Conservation (phyloP, 2,888 invertebrate species). For the Cylindroiulus punctatus region DNA sequence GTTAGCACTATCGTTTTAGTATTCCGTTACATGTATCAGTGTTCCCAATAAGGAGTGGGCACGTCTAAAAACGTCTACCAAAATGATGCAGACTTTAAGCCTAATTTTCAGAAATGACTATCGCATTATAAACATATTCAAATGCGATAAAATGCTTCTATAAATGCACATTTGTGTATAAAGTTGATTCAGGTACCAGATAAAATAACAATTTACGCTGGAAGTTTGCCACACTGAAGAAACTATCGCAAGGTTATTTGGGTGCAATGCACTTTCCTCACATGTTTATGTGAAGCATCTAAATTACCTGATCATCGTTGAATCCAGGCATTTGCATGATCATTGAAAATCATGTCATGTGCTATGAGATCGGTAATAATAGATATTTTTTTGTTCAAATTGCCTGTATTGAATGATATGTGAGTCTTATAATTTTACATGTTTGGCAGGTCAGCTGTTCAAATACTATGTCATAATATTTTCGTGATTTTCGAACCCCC, state of each 20-base stretch:
- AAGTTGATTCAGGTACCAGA: background rate
- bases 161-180: background rate
- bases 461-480: too few species aligned
- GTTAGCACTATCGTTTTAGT: background rate
- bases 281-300: too few species aligned
- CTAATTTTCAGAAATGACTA: background rate
- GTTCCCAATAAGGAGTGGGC: background rate
- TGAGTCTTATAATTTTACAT: too few species aligned
- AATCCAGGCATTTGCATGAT: too few species aligned
- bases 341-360: too few species aligned
- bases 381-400: too few species aligned
- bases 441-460: too few species aligned
- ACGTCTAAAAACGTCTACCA: background rate
- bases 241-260: background rate
- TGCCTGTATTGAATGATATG: too few species aligned
- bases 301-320: too few species aligned
- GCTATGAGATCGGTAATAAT: too few species aligned
- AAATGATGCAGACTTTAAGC: background rate
- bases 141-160: background rate
- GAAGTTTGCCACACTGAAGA: too few species aligned
- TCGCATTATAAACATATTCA: background rate
- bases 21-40: background rate
- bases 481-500: too few species aligned
- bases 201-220: background rate
- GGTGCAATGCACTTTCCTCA: background rate